Evolutionary conservation across 2,113 vertebrate genomes (phyloP).

Genomic region (Dasyprocta punctata): DNA sequence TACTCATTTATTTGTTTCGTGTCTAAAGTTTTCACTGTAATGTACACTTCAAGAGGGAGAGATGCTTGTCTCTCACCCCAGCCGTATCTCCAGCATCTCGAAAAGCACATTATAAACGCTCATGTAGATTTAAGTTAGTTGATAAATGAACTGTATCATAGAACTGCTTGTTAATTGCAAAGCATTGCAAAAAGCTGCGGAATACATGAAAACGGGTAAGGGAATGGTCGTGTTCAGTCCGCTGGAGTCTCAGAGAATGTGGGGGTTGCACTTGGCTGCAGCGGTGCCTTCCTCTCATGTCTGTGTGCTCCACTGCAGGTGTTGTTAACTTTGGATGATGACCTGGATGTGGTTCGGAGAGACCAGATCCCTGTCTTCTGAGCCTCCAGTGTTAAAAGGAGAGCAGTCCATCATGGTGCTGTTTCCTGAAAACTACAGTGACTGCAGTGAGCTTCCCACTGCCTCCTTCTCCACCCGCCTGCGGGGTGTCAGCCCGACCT

Average conservation of each 20-base stretch:
- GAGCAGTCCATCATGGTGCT: background rate
- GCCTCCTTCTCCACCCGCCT: background rate
- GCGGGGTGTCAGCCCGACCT: background rate
- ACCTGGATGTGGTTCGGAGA: conserved; percentile 88
- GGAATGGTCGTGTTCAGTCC: background rate
- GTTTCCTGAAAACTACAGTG: background rate
- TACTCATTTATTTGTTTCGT: background rate
- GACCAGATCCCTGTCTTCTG: conserved; percentile 91
- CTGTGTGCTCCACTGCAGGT: conserved; percentile 80
- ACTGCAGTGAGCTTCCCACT: conserved; percentile 2
- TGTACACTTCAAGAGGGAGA: background rate
- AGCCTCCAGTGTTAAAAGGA: conserved; percentile 16
- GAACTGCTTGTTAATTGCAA: background rate
- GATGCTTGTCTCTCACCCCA: background rate
- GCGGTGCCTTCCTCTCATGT: accelerated
- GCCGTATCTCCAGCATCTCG: background rate
- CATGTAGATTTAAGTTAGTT: background rate
- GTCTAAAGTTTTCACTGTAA: background rate
- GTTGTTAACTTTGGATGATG: conserved; percentile 89
- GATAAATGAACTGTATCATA: background rate
- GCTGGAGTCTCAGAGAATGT: background rate
- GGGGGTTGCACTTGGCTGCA: background rate
- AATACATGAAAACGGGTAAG: background rate
- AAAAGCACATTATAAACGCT: background rate
- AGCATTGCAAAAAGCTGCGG: background rate